These are phyloP conservation scores for Andrena praecox DNA, from an alignment of 2,888 invertebrate genomes.

Conservation along the genomic window DNA sequence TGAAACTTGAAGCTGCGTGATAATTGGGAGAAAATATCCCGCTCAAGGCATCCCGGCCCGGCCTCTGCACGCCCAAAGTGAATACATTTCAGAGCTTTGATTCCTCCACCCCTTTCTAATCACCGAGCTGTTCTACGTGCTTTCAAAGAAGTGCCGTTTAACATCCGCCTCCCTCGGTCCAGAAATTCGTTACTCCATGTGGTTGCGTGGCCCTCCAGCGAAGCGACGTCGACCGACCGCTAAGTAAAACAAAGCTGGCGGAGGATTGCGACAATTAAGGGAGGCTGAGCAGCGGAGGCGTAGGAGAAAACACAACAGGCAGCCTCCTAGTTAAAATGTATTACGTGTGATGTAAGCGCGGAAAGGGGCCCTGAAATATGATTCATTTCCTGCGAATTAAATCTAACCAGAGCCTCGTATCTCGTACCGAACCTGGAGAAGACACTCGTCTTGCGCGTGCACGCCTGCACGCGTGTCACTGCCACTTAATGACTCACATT, in stretches of 20 bases:
- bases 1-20: not conserved
- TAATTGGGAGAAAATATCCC: no score
- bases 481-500: constrained; percentile 38
- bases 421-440: not conserved
- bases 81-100: no score
- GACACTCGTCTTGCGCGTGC: not conserved
- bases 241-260: not conserved
- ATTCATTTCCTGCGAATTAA: constrained; percentile 61
- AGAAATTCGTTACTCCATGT: constrained; percentile 21
- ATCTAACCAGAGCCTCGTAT: constrained; percentile 32
- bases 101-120: no score
- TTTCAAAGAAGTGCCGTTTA: no score
- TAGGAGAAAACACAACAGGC: not conserved
- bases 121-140: no score
- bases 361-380: constrained; percentile 46
- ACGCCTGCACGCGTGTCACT: not conserved
- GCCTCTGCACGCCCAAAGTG: no score
- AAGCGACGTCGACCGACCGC: not conserved
- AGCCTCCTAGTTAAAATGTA: constrained; percentile 5
- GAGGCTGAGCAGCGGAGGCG: not conserved
- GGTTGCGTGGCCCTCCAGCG: not conserved
- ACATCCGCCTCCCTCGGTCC: not conserved
- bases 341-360: constrained; percentile 21
- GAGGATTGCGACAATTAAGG: constrained; percentile 29
- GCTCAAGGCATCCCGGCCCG: no score